phyloP scores from a whole-genome alignment of 2,888 invertebrate genomes.

The Drosophila cracens region DNA sequence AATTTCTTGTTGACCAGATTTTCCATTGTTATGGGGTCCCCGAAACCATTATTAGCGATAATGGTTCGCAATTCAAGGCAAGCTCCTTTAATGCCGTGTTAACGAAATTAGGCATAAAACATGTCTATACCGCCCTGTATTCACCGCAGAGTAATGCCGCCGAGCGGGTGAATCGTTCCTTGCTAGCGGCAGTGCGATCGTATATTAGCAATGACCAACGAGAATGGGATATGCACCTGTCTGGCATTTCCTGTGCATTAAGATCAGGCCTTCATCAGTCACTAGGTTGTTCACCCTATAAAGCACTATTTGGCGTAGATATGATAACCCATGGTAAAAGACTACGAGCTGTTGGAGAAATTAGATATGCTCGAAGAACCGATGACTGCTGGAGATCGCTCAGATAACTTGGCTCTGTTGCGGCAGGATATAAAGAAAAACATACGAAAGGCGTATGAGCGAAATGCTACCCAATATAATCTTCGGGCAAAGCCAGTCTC shows the following conservation, averaged over 20 bases:
- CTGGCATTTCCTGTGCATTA: background rate
- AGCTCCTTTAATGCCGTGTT: background rate
- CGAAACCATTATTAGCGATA: background rate
- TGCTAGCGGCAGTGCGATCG: constrained; percentile 1
- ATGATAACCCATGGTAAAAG: background rate
- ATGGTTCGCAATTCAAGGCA: background rate
- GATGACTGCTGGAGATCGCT: background rate
- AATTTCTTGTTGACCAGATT: no score
- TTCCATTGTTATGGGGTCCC: background rate
- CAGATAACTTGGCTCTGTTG: background rate
- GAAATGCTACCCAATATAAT: background rate
- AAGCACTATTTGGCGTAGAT: background rate
- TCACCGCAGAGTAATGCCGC: background rate
- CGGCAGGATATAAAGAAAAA: background rate
- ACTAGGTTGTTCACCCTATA: background rate
- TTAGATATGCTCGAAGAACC: background rate
- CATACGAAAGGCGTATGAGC: background rate
- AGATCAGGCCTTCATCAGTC: background rate
- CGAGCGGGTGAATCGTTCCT: constrained; percentile 33
- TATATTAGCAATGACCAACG: constrained; percentile 32
- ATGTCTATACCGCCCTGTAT: background rate
- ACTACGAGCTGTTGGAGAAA: background rate
- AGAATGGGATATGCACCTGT: constrained; percentile 23
- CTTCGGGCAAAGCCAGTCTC: background rate
- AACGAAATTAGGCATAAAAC: background rate